Percentiles rank a stretch among this genome's conserved stretches.
These are phyloP conservation scores for Acinonyx jubatus DNA, from an alignment of 2,113 vertebrate species.

Conservation along the genomic window DNA sequence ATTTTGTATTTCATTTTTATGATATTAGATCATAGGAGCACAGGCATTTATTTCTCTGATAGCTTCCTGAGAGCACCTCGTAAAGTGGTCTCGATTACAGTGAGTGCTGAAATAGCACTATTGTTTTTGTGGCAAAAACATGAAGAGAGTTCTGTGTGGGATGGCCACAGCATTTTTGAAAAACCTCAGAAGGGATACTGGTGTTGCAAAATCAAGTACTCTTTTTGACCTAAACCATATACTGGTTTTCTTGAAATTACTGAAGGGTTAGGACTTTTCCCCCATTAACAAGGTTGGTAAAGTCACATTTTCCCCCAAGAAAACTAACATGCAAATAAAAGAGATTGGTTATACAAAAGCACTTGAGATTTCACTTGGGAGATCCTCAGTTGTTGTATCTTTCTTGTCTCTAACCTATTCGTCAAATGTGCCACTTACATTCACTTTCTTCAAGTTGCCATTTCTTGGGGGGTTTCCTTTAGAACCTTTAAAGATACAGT, in stretches of 20 bases:
- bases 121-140: conserved; percentile 48
- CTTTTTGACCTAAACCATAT: conserved; percentile 70
- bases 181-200: conserved; percentile 67
- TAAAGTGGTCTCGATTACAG: background rate
- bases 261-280: conserved; percentile 63
- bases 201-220: conserved; percentile 72
- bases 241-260: conserved; percentile 74
- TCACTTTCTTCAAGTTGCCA: background rate
- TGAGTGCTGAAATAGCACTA: conserved; percentile 57
- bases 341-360: background rate
- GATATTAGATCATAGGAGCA: background rate
- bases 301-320: conserved; percentile 59
- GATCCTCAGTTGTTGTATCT: background rate
- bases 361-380: background rate
- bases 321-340: conserved; percentile 50
- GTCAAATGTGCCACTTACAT: background rate
- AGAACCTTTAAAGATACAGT: background rate
- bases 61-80: background rate
- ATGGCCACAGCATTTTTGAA: conserved; percentile 61
- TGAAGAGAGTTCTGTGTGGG: conserved; percentile 43
- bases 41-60: background rate
- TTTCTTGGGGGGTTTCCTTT: background rate
- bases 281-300: conserved; percentile 50
- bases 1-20: background rate
- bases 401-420: background rate